Conservation (phyloP, 2,888 invertebrate genomes). For the Hermodice carunculata region DNA sequence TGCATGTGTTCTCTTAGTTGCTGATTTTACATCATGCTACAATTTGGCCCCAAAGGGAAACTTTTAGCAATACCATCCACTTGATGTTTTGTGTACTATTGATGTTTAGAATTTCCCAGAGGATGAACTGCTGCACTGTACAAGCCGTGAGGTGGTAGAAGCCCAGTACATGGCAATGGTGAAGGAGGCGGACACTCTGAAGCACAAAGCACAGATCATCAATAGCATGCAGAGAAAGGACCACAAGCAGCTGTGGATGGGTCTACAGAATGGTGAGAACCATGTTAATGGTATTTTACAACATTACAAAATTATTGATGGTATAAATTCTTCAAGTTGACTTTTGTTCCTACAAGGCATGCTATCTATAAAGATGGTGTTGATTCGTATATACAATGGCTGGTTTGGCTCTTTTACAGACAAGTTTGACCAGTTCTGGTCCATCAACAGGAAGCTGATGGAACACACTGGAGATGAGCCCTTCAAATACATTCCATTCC, state of each 20-base stretch:
- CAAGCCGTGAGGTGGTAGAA: slow-evolving; percentile 86
- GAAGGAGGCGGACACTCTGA: slow-evolving; percentile 98
- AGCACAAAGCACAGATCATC: slow-evolving; percentile 83
- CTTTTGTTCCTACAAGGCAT: too few species aligned
- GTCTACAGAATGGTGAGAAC: slow-evolving; percentile 88
- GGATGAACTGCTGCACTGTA: slow-evolving; percentile 86
- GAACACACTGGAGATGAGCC: slow-evolving; percentile 72
- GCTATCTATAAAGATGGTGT: too few species aligned
- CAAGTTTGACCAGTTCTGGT: slow-evolving; percentile 99
- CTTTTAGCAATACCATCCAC: too few species aligned
- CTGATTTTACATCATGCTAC: too few species aligned
- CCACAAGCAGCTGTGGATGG: slow-evolving; percentile 95
- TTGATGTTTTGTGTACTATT: too few species aligned
- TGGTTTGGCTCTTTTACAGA: slow-evolving; percentile 75
- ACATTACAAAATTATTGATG: too few species aligned
- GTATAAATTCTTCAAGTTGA: too few species aligned
- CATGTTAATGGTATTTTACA: too few species aligned
- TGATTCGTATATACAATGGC: too few species aligned
- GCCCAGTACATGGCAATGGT: slow-evolving; percentile 94
- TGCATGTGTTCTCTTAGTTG: too few species aligned
- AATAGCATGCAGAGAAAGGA: slow-evolving; percentile 82
- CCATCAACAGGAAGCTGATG: slow-evolving; percentile 95
- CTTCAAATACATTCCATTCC: slow-evolving; percentile 65
- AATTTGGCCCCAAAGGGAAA: too few species aligned
- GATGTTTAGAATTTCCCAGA: slow-evolving; percentile 96